Evolutionary conservation across 2,797 vertebrate species (phyloP), one percentile per base, ranked within the genome.

Genomic region (Neosilurus hyrtlii): DNA sequence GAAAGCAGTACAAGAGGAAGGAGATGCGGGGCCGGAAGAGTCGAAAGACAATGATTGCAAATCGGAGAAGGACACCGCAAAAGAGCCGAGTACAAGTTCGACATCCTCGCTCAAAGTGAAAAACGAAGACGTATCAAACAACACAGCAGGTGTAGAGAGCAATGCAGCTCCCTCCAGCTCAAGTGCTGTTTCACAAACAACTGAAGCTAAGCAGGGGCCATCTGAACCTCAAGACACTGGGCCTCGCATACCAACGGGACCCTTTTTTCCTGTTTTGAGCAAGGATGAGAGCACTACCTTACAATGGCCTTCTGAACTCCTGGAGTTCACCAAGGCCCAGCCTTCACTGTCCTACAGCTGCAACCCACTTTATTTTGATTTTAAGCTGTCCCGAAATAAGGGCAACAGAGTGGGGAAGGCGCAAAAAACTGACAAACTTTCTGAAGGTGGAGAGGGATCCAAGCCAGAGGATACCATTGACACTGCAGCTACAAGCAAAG

Each of bases 301-400:
- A 85, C 98, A 99, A 92, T 99, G 98, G 98, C 98, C 98, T 61
- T 97, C 98, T 0, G 98, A 99, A 92, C 96, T 99, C n/a, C 92
- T 98, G n/a, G 96, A 98, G 87, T 98, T 99, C 80, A 99, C 98
- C 26, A 96, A 95, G 92, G 94, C 96, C 20, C 94, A 96, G 80
- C 98, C 98, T 0, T 96, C 96, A 0, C 92, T 99, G 70, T 99
- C 97, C 0, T 99, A 99, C 88, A 99, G 98, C 89, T 99, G 98
- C 88, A 99, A 99, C 79, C 98, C 98, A 16, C 94, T 99, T 56
- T 99, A 99, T 89, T 99, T 99, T 75, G 98, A 99, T 89, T 99
- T 99, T 90, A 99, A 99, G 86, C 93, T 96, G 84, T 98, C 97
- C 26, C 94, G 96, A 82, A 98, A 98, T 91, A 98, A 96, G 92